Base-by-base conservation (phyloP, 2,888 invertebrate genomes). In the Dolomedes plantarius region DNA sequence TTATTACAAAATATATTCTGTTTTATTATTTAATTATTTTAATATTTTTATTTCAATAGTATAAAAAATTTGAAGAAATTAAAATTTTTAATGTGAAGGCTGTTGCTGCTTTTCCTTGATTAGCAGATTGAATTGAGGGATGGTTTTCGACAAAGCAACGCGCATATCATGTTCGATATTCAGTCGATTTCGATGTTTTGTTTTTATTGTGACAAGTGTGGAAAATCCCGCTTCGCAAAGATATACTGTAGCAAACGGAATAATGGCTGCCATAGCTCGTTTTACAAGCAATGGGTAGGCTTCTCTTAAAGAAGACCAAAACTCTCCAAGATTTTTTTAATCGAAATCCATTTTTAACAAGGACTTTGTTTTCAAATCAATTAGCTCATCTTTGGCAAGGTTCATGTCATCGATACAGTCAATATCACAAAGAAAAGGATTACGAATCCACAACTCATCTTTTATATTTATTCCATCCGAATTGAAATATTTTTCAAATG, bases 341-440 rank as follows among this genome's bases (percentile, higher is more conserved):
- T 36, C 36, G 46, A 46, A 46, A 46, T 46, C 46, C 46, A 75
- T 76, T 76, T 67, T 76, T 76, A 77, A 50, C 76, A 68, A 77
- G 29, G 76, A 77, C 68, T 68, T 77, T 68, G 50, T 77, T 77
- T 50, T 68, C 41, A 77, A 67, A 68, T 77, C 50, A 68, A 77
- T 77, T 68, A 68, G 76, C 68, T 67, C 67, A 77, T 77, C 68
- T 68, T 68, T 68, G 76, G 32, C 67, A 77, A 77, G 50, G 68
- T 77, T 68, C 67, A 78, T 78, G 69, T 78, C 69, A 69, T 78
- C 77, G 69, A 69, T 78, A 78, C 77, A 78, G 69, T 78, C 69
- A 78, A 69, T 78, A 78, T 78, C 69, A 78, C 77, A 78, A 78
- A 69, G 77, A 78, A 78, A 78, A 78, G 77, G 77, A 78, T 78